Base-by-base conservation (phyloP, 2,113 vertebrate species). In the Leucoraja erinaceus region DNA sequence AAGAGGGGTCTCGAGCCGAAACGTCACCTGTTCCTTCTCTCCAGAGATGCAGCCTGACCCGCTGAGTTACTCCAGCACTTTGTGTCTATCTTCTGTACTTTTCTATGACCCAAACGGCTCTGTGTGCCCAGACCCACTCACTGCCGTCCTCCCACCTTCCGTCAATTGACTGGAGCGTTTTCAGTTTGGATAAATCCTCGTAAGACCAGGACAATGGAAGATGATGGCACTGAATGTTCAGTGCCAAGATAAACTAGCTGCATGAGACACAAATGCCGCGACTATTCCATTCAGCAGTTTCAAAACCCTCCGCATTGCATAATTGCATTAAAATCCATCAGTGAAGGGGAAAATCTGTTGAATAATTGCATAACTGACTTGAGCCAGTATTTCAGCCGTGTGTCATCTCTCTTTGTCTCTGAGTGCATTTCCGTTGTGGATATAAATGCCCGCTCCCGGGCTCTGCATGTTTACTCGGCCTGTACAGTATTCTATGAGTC, bases 241-340 rank as follows among this genome's bases (percentile, higher is more conserved):
- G 66, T 47, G 31, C 70, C 16, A 7, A 61, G 22, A 14, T 54
- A n/a, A n/a, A 84, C 81, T n/a, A 28, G 81, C 81, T 61, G 56
- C 0, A n/a, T n/a, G 56, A 59, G 56, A 86, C 61, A 10, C 12
- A 20, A 70, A 90, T 47, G 66, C 33, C 25, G 33, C 20, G 63
- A 90, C 16, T 38, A 38, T 59, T 28, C 88, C 63, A 68, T 70
- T 90, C 88, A 90, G 88, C 88, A 22, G 63, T 70, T 90, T 66
- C 33, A 0, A 33, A 70, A 86, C 16, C 8, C 88, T 47, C 66
- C 20, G 38, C 88, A 25, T 25, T 86, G 81, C 66, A 90, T 70
- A 90, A 70, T 70, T 90, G 61, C 33, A 33, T 90, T 33, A 90
- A 70, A 16, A 72, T 70, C 3, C 2, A 70, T 6, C 88, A 90